Evolutionary conservation across 2,797 vertebrate species (phyloP).

Genomic region (Peromyscus attwateri): DNA sequence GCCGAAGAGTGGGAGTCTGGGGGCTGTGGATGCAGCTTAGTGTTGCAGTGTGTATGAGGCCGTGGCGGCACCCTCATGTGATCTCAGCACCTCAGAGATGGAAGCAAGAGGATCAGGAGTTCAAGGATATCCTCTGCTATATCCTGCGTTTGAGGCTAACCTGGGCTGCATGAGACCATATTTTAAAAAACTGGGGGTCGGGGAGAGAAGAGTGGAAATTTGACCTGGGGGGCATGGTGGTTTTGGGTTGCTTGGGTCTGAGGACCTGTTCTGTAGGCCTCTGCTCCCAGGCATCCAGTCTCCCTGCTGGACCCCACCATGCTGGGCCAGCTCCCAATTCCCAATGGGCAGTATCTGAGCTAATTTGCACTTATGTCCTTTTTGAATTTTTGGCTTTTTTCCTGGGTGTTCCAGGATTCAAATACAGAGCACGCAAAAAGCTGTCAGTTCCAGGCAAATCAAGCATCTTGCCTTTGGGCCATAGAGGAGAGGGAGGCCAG

Average conservation of each 20-base stretch:
- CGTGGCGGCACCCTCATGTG: too few species aligned
- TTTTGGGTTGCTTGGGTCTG: background rate
- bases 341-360: background rate
- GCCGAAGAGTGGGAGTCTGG: conserved; percentile 7
- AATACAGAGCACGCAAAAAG: background rate
- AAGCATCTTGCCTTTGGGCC: background rate
- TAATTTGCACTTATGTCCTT: background rate
- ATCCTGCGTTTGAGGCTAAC: background rate
- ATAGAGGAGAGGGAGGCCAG: background rate
- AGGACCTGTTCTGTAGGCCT: background rate
- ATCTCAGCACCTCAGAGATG: background rate
- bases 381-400: background rate
- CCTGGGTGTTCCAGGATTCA: background rate
- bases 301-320: background rate
- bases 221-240: background rate
- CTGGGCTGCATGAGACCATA: background rate
- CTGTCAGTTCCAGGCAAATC: background rate
- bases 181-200: background rate
- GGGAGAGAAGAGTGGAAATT: background rate
- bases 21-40: background rate
- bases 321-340: background rate
- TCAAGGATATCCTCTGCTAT: background rate
- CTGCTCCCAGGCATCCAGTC: background rate
- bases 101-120: background rate
- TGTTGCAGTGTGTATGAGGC: too few species aligned